A percentile compares a stretch with the other conserved stretches of the same genome.
Conservation (phyloP, 1,140 invertebrate genomes). For the Diorhabda elongata region DNA sequence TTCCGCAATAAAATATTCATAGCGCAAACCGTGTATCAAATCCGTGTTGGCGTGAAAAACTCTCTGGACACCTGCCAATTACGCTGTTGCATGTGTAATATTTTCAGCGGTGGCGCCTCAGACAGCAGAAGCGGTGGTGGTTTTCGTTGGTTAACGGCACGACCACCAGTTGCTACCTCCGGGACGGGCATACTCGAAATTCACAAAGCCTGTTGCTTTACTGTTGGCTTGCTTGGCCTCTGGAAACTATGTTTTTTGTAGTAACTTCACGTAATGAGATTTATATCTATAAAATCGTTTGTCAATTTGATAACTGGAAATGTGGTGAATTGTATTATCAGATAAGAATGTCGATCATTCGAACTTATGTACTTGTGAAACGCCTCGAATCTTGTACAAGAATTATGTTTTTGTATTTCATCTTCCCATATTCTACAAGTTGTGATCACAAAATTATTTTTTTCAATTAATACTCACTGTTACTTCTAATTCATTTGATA, state of each 20-base stretch:
- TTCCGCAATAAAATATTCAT: background rate
- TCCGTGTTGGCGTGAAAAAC: slow-evolving; percentile 8
- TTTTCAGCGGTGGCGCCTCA: slow-evolving; percentile 27
- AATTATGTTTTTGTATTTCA: too few relatives aligned
- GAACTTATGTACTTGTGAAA: too few relatives aligned
- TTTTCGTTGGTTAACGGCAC: background rate
- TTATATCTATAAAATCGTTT: background rate
- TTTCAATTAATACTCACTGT: too few relatives aligned
- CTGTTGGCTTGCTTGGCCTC: slow-evolving; percentile 4
- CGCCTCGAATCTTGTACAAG: too few relatives aligned
- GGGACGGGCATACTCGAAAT: slow-evolving; percentile 6
- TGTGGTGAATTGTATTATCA: too few relatives aligned
- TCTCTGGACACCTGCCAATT: slow-evolving; percentile 45
- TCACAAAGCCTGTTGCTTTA: background rate
- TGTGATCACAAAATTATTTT: too few relatives aligned
- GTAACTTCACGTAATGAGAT: background rate
- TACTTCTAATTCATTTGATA: too few relatives aligned
- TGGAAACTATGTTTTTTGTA: background rate
- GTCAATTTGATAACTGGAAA: too few relatives aligned
- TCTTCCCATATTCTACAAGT: too few relatives aligned
- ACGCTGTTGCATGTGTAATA: slow-evolving; percentile 44
- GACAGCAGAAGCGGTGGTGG: background rate
- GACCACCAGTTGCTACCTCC: background rate
- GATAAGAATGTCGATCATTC: too few relatives aligned
- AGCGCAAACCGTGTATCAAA: slow-evolving; percentile 1